Evolutionary conservation across 1,140 invertebrate species (phyloP).

Genomic region (Calosoma granatense): DNA sequence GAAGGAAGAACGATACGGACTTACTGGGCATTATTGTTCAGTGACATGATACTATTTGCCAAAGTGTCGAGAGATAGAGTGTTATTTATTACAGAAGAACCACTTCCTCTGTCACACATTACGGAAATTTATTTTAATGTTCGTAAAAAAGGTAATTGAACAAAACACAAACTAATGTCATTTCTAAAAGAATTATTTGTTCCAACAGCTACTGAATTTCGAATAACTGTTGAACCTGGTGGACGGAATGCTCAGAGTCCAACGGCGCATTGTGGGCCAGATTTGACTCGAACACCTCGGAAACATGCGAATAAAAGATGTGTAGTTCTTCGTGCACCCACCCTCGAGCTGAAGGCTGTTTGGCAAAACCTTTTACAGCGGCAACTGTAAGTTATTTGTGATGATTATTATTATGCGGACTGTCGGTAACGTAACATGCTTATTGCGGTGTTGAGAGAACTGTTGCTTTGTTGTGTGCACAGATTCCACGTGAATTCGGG

Average conservation of each 20-base stretch:
- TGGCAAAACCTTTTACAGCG: conserved; percentile 81
- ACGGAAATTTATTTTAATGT: conserved; percentile 75
- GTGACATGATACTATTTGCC: conserved; percentile 72
- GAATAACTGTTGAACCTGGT: conserved; percentile 50
- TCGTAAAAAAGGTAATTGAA: conserved; percentile 62
- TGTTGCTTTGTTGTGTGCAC: conserved; percentile 22
- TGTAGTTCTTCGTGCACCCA: conserved; percentile 64
- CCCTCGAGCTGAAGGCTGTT: conserved; percentile 71
- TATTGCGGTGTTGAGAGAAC: too few relatives aligned
- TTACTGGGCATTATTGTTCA: conserved; percentile 75
- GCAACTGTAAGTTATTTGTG: conserved; percentile 59
- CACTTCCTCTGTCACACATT: conserved; percentile 61
- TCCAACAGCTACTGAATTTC: conserved; percentile 57
- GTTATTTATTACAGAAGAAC: conserved; percentile 76
- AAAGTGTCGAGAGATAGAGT: conserved; percentile 75
- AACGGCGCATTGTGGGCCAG: conserved; percentile 51
- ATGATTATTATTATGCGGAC: not conserved
- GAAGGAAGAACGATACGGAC: conserved; percentile 69
- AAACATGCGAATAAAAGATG: conserved; percentile 53
- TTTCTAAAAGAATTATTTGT: conserved; percentile 11
- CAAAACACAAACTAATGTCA: not conserved
- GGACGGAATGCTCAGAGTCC: conserved; percentile 47
- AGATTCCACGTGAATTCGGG: conserved; percentile 33
- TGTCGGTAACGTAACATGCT: not conserved
- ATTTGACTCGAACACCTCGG: conserved; percentile 43